Conservation (phyloP, 2,888 invertebrate species). For the Acronicta leporina region DNA sequence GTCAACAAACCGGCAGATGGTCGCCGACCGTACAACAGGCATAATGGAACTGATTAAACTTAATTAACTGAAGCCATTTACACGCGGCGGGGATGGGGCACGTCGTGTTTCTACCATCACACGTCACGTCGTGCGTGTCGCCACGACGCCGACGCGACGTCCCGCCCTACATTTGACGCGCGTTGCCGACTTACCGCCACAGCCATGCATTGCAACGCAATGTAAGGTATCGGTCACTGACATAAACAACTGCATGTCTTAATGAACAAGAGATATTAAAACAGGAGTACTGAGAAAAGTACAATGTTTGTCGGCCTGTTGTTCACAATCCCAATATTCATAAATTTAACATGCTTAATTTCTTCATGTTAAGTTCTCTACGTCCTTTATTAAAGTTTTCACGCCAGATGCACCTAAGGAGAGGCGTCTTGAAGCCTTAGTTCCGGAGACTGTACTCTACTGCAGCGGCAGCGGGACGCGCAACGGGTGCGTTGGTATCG, state of each 20-base stretch:
- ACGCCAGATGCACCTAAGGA: slow-evolving; percentile 39
- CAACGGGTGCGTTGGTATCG: slow-evolving; percentile 38
- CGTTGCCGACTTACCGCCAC: slow-evolving; percentile 11
- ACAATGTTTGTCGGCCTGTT: slow-evolving; percentile 12
- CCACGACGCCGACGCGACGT: slow-evolving; percentile 37
- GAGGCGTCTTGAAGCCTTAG: slow-evolving; percentile 33
- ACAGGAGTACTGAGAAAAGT: slow-evolving; percentile 7
- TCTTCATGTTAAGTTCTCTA: slow-evolving; percentile 21
- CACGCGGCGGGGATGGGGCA: slow-evolving; percentile 71
- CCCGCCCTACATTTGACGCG: slow-evolving; percentile 27
- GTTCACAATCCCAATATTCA: slow-evolving; percentile 10
- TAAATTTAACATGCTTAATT: slow-evolving; percentile 21
- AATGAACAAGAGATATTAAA: neutral
- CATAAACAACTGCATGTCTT: slow-evolving; percentile 32
- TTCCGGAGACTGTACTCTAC: slow-evolving; percentile 25
- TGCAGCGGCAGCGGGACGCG: slow-evolving; percentile 31
- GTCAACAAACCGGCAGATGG: slow-evolving; percentile 83
- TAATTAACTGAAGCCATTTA: slow-evolving; percentile 89
- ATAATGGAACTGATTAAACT: slow-evolving; percentile 86
- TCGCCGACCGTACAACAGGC: slow-evolving; percentile 67
- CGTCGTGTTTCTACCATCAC: slow-evolving; percentile 57
- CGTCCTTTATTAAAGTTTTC: slow-evolving; percentile 45
- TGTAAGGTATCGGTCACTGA: slow-evolving; percentile 75
- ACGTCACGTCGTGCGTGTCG: slow-evolving; percentile 48
- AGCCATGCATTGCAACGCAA: slow-evolving; percentile 26